Evolutionary conservation across 2,113 vertebrate genomes (phyloP).

Genomic region (Sylvietta virens): DNA sequence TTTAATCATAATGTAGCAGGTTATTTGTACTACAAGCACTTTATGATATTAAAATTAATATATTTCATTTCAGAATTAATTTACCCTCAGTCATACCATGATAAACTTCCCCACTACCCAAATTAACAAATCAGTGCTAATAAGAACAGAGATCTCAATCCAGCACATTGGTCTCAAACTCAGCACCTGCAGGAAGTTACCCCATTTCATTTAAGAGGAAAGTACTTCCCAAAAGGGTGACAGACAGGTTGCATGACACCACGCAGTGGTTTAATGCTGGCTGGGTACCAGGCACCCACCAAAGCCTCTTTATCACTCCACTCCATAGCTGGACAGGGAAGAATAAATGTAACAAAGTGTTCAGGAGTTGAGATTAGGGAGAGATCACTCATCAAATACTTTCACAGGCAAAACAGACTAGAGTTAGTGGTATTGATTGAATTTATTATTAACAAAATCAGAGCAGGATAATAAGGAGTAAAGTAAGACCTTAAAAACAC

Average conservation of each 20-base stretch:
- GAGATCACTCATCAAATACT: not conserved
- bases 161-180: not conserved
- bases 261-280: not conserved
- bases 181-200: not conserved
- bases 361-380: not conserved
- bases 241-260: not conserved
- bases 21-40: slow-evolving; percentile 7
- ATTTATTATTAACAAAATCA: not conserved
- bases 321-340: not conserved
- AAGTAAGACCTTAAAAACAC: not conserved
- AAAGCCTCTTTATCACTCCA: not conserved
- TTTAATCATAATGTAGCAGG: not conserved
- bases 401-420: not conserved
- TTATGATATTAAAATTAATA: slow-evolving; percentile 31
- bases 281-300: not conserved
- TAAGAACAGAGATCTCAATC: not conserved
- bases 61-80: not conserved
- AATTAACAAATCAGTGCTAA: not conserved
- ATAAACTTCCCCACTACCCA: not conserved
- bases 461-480: not conserved
- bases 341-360: not conserved
- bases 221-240: not conserved
- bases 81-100: not conserved
- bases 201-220: not conserved
- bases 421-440: not conserved